Conservation (phyloP, 2,113 vertebrate genomes). For the Urocitellus parryii region DNA sequence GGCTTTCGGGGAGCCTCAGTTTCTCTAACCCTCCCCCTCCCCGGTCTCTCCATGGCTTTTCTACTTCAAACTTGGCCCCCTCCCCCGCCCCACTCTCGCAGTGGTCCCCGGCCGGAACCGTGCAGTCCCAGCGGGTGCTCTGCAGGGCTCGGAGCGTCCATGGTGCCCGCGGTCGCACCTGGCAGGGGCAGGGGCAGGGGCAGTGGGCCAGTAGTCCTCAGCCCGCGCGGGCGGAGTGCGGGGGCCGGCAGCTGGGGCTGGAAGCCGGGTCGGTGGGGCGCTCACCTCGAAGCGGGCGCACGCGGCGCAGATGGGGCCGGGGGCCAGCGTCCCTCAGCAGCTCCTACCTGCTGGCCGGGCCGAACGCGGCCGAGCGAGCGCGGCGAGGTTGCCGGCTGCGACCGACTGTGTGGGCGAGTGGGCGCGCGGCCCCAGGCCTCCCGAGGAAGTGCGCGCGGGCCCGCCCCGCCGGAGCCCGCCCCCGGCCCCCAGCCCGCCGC, state of each 20-base stretch:
- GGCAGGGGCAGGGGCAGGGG: not conserved
- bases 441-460: constrained; percentile 76
- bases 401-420: constrained; percentile 68
- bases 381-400: not conserved
- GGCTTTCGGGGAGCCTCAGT: constrained; percentile 32
- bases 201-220: not conserved
- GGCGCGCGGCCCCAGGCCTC: constrained; percentile 70
- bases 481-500: not conserved
- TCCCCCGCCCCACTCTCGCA: constrained; percentile 14
- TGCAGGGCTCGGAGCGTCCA: not conserved
- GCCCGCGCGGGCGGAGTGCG: not conserved
- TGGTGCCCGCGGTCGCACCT: too few relatives aligned
- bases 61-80: constrained; percentile 63
- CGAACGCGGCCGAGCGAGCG: not conserved
- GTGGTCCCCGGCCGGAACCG: not conserved
- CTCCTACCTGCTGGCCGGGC: constrained; percentile 72
- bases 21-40: constrained; percentile 18
- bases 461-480: constrained; percentile 72
- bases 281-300: constrained; percentile 69
- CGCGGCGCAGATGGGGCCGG: constrained; percentile 4
- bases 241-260: not conserved
- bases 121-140: not conserved
- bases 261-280: constrained; percentile 4
- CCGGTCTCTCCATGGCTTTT: not conserved
- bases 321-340: not conserved